These are phyloP conservation scores for Apistogramma diplotaenia DNA, from an alignment of 2,113 vertebrate species.

Conservation along the genomic window DNA sequence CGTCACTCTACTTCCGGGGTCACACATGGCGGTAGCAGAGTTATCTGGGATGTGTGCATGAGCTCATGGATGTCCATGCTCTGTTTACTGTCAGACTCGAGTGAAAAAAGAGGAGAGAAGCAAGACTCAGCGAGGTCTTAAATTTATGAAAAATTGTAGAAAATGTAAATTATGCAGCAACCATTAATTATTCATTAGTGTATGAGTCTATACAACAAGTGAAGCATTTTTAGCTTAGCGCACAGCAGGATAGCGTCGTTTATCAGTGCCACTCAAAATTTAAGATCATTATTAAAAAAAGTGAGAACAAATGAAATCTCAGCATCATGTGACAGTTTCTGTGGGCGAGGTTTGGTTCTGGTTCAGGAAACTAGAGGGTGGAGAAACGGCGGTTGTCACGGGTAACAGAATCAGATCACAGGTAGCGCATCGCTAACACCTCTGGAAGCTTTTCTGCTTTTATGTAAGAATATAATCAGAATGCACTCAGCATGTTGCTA, in stretches of 20 bases:
- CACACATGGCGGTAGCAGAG: background rate
- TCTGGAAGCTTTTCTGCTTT: background rate
- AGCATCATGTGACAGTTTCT: background rate
- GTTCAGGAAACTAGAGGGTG: background rate
- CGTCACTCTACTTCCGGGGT: conserved; percentile 47
- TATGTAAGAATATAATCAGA: background rate
- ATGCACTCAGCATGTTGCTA: no score
- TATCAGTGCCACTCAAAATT: conserved; percentile 21
- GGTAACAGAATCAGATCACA: background rate
- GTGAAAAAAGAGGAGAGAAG: background rate
- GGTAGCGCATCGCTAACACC: background rate
- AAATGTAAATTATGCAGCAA: conserved; percentile 31
- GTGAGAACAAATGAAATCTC: background rate
- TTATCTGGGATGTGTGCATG: background rate
- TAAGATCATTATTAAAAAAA: background rate
- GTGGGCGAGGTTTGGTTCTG: background rate
- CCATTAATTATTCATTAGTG: conserved; percentile 19
- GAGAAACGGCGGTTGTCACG: background rate
- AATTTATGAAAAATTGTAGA: conserved; percentile 20
- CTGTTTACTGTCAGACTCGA: background rate
- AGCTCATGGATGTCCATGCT: background rate
- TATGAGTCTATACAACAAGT: background rate
- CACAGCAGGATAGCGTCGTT: conserved; percentile 18
- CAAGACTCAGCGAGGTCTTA: background rate
- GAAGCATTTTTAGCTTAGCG: conserved; percentile 8